Evolutionary conservation across 2,113 vertebrate genomes (phyloP).

Genomic region (Nesogale talazaci): DNA sequence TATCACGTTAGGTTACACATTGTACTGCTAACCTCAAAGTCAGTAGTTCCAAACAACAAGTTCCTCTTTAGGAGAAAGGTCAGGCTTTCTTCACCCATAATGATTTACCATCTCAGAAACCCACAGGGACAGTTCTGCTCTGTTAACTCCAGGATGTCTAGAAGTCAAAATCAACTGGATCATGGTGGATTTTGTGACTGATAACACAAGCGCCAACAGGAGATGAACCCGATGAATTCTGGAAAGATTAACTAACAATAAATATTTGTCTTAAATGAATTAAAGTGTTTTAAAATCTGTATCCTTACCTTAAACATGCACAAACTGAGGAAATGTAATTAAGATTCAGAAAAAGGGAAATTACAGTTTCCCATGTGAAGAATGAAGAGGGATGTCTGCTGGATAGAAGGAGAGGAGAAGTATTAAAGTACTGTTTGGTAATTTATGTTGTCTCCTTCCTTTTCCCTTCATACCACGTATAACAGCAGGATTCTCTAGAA

Average conservation of each 20-base stretch:
- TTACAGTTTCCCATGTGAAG: neutral
- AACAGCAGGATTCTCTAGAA: neutral
- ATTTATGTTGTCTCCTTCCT: neutral
- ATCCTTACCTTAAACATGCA: neutral
- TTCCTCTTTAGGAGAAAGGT: neutral
- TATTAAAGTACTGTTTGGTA: constrained; percentile 36
- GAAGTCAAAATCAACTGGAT: too few relatives aligned
- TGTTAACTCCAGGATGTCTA: neutral
- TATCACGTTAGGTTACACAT: too few relatives aligned
- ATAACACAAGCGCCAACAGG: too few relatives aligned
- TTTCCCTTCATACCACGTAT: constrained; percentile 3
- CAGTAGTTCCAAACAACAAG: neutral
- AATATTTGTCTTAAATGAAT: too few relatives aligned
- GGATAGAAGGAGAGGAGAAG: neutral
- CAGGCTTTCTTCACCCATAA: too few relatives aligned
- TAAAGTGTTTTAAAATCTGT: neutral
- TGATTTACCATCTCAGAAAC: too few relatives aligned
- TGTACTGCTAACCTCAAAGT: too few relatives aligned
- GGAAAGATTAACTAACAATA: too few relatives aligned
- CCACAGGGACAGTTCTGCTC: too few relatives aligned
- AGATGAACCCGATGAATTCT: too few relatives aligned
- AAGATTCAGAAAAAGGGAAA: constrained; percentile 36
- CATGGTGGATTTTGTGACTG: too few relatives aligned
- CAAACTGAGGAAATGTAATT: neutral
- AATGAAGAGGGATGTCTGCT: neutral